Conservation (phyloP, 92 coral and sea anemone species). For the Heteractis magnifica region DNA sequence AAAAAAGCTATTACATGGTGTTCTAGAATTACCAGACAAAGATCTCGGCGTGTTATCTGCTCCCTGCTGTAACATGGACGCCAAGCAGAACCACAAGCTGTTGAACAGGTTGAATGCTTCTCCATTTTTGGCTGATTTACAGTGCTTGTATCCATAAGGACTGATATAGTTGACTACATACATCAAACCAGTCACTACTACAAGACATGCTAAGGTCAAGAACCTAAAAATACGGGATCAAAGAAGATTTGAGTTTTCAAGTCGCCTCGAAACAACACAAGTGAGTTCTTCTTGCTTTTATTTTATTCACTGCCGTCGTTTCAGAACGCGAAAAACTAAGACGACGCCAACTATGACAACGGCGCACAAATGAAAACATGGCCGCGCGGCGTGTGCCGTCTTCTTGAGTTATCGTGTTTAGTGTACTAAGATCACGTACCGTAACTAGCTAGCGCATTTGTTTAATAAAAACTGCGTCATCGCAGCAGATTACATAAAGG, state of each 20-base stretch:
- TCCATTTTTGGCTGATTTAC: constrained; percentile 43
- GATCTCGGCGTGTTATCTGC: constrained; percentile 82
- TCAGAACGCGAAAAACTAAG: too few relatives aligned
- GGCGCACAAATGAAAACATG: too few relatives aligned
- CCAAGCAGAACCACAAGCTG: constrained; percentile 76
- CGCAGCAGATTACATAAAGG: too few relatives aligned
- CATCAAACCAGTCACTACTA: constrained; percentile 61
- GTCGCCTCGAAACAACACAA: too few relatives aligned
- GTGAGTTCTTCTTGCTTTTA: too few relatives aligned
- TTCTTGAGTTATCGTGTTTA: too few relatives aligned
- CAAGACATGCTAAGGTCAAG: constrained; percentile 67
- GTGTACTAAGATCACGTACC: too few relatives aligned
- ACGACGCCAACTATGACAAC: too few relatives aligned
- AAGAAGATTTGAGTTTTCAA: neutral
- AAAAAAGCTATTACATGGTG: neutral
- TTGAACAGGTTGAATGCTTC: constrained; percentile 70
- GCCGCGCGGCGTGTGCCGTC: too few relatives aligned
- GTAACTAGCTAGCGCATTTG: too few relatives aligned
- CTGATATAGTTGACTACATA: constrained; percentile 67
- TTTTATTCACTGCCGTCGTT: too few relatives aligned
- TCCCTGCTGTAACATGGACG: constrained; percentile 83
- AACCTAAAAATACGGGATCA: constrained; percentile 23
- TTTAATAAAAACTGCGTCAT: too few relatives aligned
- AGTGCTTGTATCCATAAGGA: constrained; percentile 64
- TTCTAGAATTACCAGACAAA: constrained; percentile 52